A percentile compares a stretch with the other conserved stretches of the same genome.
Conservation (phyloP, 2,888 invertebrate species). For the Chironomus tentans region DNA sequence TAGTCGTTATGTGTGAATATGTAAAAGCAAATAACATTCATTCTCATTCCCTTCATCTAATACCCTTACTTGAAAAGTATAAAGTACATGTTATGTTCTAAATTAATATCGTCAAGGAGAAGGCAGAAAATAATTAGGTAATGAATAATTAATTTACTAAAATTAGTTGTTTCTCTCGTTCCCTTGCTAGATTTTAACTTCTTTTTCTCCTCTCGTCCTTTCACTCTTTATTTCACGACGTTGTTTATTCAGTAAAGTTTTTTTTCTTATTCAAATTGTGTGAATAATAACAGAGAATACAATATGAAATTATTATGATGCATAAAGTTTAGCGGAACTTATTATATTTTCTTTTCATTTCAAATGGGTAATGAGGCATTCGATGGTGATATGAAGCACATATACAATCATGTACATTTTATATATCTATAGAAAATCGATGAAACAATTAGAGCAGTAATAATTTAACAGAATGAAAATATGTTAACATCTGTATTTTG, state of each 20-base stretch:
- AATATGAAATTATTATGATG: too few relatives aligned
- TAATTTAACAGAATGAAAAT: background rate
- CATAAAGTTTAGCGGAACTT: too few relatives aligned
- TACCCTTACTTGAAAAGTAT: background rate
- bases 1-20: background rate
- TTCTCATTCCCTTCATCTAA: background rate
- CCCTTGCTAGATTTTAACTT: too few relatives aligned
- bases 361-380: background rate
- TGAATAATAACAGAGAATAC: too few relatives aligned
- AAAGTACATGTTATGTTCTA: background rate
- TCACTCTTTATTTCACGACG: too few relatives aligned
- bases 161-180: slow-evolving; percentile 18
- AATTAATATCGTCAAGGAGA: slow-evolving; percentile 15
- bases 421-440: background rate
- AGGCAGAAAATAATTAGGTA: slow-evolving; percentile 25
- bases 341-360: background rate
- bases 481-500: background rate
- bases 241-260: too few relatives aligned
- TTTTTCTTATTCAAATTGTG: too few relatives aligned
- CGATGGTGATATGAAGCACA: background rate
- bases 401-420: too few relatives aligned
- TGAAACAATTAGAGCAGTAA: background rate
- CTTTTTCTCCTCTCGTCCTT: too few relatives aligned
- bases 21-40: background rate
- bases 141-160: slow-evolving; percentile 24